Percentiles rank a stretch among this genome's conserved stretches.
Evolutionary conservation across 2,888 invertebrate species (phyloP).

Genomic region (Drosophila dives): DNA sequence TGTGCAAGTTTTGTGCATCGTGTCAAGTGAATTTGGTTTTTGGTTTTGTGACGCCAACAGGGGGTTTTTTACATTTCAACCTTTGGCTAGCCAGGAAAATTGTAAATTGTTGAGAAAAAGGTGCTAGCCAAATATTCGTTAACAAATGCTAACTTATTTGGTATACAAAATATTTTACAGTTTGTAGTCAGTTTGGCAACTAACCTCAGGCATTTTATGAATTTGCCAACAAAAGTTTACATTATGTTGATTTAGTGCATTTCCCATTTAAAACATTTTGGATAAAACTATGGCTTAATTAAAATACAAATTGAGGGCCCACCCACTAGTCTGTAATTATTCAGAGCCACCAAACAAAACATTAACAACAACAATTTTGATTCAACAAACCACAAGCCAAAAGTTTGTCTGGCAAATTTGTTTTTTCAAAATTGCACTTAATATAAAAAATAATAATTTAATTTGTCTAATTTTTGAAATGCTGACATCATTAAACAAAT

Average conservation of each 20-base stretch:
- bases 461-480: constrained; percentile 68
- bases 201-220: constrained; percentile 38
- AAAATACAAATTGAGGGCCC: constrained; percentile 47
- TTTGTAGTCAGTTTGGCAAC: constrained; percentile 5
- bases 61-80: constrained; percentile 7
- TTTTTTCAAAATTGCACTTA: constrained; percentile 33
- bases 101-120: constrained; percentile 20
- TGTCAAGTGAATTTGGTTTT: constrained; percentile 26
- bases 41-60: constrained; percentile 16
- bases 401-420: constrained; percentile 28
- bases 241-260: constrained; percentile 52
- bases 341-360: constrained; percentile 27
- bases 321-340: constrained; percentile 31
- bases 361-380: constrained; percentile 13
- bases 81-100: constrained; percentile 5
- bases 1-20: constrained; percentile 21
- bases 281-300: constrained; percentile 60
- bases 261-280: constrained; percentile 14
- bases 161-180: constrained; percentile 13
- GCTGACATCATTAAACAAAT: constrained; percentile 59
- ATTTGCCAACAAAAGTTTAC: constrained; percentile 41
- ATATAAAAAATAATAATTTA: constrained; percentile 56
- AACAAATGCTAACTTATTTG: constrained; percentile 18
- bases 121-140: constrained; percentile 18
- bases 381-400: constrained; percentile 16